These are phyloP conservation scores for Leptopilina syphax DNA, from an alignment of 2,888 invertebrate species.

Conservation along the genomic window DNA sequence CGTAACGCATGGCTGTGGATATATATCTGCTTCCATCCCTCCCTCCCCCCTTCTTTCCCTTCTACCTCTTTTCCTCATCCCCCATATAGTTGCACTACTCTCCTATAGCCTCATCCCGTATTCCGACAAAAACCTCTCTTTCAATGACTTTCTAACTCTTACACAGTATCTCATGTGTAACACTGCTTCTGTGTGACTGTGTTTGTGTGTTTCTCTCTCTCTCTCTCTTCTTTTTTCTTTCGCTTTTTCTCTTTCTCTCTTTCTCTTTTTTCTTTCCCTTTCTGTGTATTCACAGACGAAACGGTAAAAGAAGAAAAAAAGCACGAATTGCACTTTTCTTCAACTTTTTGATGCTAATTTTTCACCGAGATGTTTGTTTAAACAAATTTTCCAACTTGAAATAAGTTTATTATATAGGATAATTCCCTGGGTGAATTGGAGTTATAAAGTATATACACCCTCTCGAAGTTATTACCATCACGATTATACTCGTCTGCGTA, in stretches of 20 bases:
- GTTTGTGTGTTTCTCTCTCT: not conserved
- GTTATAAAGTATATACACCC: not conserved
- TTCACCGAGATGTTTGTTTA: too few species aligned
- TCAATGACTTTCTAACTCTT: slow-evolving; percentile 70
- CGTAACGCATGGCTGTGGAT: slow-evolving; percentile 77
- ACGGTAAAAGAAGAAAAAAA: too few species aligned
- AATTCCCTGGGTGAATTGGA: not conserved
- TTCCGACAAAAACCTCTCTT: slow-evolving; percentile 66
- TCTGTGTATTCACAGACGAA: too few species aligned
- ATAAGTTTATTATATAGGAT: too few species aligned
- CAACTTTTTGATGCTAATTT: too few species aligned
- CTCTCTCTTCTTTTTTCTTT: too few species aligned
- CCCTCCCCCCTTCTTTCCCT: slow-evolving; percentile 46
- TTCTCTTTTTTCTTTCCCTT: too few species aligned
- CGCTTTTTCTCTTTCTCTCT: too few species aligned
- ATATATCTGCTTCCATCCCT: slow-evolving; percentile 73
- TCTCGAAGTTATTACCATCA: too few species aligned
- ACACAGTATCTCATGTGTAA: slow-evolving; percentile 51
- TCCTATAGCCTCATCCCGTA: slow-evolving; percentile 47
- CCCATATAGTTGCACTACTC: slow-evolving; percentile 42
- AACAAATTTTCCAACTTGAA: too few species aligned
- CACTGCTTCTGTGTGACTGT: slow-evolving; percentile 31
- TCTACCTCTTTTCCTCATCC: slow-evolving; percentile 46
- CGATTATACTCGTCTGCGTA: not conserved
- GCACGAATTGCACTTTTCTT: too few species aligned